Conservation (phyloP, 2,113 vertebrate species). For the Oceanodroma tethys region DNA sequence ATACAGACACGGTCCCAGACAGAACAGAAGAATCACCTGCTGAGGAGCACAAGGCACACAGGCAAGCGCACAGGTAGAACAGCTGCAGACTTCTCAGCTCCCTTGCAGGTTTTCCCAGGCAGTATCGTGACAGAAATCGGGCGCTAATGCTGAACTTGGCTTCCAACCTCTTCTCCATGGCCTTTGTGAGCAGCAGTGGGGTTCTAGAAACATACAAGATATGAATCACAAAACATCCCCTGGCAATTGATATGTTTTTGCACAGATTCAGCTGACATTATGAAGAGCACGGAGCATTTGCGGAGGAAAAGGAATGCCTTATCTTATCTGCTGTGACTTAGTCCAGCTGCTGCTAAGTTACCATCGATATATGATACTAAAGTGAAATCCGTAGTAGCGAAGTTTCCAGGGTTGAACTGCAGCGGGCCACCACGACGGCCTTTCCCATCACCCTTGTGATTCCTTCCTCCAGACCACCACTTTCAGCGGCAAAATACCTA, state of each 20-base stretch:
- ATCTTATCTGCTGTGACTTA: conserved; percentile 34
- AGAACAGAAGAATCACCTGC: conserved; percentile 65
- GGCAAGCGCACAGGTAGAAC: conserved; percentile 65
- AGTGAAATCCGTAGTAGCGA: neutral
- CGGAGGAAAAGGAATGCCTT: neutral
- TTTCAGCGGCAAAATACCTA: neutral
- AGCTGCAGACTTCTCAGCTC: conserved; percentile 54
- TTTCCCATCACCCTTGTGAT: neutral
- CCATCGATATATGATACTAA: neutral
- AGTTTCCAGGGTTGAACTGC: neutral
- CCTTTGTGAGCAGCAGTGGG: conserved; percentile 57
- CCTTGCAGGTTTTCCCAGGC: conserved; percentile 45
- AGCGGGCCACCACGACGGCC: neutral
- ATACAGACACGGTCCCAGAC: neutral
- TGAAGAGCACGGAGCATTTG: neutral
- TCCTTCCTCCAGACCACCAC: neutral
- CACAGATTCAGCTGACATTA: neutral
- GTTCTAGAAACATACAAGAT: conserved; percentile 51
- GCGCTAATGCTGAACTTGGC: conserved; percentile 47
- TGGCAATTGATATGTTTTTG: neutral
- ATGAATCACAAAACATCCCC: conserved; percentile 3
- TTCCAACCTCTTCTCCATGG: conserved; percentile 79
- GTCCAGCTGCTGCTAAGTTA: conserved; percentile 22
- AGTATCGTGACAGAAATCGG: conserved; percentile 8
- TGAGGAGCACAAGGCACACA: conserved; percentile 68